Evolutionary conservation across 2,113 vertebrate species (phyloP).

Genomic region (Odobenus rosmarus): DNA sequence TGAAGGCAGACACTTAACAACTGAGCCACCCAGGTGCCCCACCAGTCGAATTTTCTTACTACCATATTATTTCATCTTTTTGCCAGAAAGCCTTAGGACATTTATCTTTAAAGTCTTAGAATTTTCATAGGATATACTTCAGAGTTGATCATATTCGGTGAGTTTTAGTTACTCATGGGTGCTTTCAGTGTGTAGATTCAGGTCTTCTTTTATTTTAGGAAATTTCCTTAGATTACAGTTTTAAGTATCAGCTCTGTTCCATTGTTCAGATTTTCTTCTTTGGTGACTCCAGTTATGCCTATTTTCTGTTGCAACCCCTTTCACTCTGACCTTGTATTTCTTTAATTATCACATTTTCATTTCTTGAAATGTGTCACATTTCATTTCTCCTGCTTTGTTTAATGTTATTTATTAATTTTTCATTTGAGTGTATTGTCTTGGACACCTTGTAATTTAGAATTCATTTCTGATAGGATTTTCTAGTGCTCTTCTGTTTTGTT

Average conservation of each 20-base stretch:
- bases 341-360: conserved; percentile 16
- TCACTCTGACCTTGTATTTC: not conserved
- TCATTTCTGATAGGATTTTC: not conserved
- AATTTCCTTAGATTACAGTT: conserved; percentile 32
- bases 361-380: not conserved
- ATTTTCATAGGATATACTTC: conserved; percentile 8
- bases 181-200: not conserved
- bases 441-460: not conserved
- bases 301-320: not conserved
- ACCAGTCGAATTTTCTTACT: not conserved
- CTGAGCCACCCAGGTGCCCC: too few relatives aligned
- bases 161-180: not conserved
- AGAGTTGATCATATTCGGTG: not conserved
- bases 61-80: not conserved
- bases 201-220: not conserved
- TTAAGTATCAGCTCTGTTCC: not conserved
- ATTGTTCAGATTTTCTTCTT: conserved; percentile 23
- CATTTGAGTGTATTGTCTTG: not conserved
- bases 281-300: not conserved
- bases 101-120: not conserved
- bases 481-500: not conserved
- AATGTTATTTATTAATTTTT: not conserved
- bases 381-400: conserved; percentile 9
- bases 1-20: too few relatives aligned
- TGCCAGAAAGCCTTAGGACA: not conserved